Conservation (phyloP, 2,113 vertebrate species). For the Sylvia atricapilla region DNA sequence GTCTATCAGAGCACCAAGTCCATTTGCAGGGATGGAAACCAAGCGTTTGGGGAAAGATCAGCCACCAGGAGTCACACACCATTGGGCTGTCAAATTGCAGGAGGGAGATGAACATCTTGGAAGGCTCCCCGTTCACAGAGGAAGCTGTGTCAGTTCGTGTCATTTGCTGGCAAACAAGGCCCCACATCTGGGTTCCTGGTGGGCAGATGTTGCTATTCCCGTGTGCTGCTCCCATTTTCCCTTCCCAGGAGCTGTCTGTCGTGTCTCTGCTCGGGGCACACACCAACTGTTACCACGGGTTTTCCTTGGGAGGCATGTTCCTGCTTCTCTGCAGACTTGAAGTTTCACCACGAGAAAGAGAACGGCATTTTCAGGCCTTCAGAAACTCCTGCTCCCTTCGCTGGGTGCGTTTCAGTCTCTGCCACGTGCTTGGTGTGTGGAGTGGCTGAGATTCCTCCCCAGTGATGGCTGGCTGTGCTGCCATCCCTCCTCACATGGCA, state of each 20-base stretch:
- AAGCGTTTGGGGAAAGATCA: not conserved
- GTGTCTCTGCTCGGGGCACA: rapidly evolving
- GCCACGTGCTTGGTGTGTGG: not conserved
- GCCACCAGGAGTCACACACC: not conserved
- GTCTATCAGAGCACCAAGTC: not conserved
- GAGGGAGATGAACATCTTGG: not conserved
- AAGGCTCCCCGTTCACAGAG: not conserved
- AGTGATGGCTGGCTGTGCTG: not conserved
- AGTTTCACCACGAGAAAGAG: not conserved
- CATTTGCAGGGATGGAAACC: not conserved
- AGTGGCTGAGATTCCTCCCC: not conserved
- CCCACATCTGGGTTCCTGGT: not conserved
- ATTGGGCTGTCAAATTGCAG: not conserved
- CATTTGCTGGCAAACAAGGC: not conserved
- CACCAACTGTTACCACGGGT: not conserved
- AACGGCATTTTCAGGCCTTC: not conserved
- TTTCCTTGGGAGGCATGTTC: not conserved
- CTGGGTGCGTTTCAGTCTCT: not conserved
- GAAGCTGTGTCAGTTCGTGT: not conserved
- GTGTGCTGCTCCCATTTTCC: not conserved
- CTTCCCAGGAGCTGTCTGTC: not conserved
- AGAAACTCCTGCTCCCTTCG: not conserved
- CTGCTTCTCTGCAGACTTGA: not conserved
- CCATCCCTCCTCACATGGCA: not conserved
- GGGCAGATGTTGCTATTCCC: not conserved